Evolutionary conservation across 1,140 invertebrate species (phyloP).

Genomic region (Melanaphis sacchari): DNA sequence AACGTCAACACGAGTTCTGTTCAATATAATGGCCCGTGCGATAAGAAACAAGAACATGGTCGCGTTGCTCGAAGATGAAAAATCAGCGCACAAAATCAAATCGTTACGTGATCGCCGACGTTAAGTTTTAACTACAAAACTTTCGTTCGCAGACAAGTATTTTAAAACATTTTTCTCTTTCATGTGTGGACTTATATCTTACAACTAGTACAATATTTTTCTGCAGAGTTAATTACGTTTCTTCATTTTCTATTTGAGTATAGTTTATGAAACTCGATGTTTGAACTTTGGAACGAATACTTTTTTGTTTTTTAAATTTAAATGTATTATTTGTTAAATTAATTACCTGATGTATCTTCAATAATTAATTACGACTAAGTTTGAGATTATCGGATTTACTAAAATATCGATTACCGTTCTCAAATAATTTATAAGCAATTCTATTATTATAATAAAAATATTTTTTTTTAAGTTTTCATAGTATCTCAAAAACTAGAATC

Average conservation of each 20-base stretch:
- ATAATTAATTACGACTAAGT: no score
- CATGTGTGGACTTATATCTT: neutral
- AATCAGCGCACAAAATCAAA: neutral
- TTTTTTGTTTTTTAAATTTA: neutral
- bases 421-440: no score
- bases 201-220: neutral
- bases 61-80: neutral
- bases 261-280: neutral
- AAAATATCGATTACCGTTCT: no score
- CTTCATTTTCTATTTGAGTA: neutral
- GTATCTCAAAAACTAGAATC: neutral
- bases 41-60: neutral
- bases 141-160: neutral
- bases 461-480: neutral
- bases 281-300: neutral
- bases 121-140: neutral
- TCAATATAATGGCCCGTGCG: neutral
- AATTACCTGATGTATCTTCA: no score
- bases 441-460: no score
- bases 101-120: no score
- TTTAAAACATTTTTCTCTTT: neutral
- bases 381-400: no score
- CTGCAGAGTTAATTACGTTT: neutral
- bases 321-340: neutral
- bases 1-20: neutral